Percentiles rank a stretch among this genome's conserved stretches.
phyloP scores from a whole-genome alignment of 2,113 vertebrate genomes.

The Nyctereutes procyonoides region DNA sequence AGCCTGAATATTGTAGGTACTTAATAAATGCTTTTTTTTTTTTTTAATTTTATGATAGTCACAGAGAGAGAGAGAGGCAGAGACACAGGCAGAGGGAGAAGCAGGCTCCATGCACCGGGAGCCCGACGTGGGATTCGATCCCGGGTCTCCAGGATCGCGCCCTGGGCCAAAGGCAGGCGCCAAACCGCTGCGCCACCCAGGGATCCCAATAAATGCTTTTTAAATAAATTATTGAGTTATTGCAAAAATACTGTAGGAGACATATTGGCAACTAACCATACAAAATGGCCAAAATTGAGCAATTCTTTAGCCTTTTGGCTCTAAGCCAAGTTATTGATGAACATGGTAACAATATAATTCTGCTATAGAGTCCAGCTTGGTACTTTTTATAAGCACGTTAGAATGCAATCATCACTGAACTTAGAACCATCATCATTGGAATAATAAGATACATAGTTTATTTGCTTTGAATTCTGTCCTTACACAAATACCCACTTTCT shows the following conservation, averaged over 20 bases:
- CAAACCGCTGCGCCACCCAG: too few species aligned
- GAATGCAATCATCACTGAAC: not conserved
- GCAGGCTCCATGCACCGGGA: too few species aligned
- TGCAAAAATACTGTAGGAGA: constrained; percentile 16
- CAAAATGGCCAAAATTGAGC: not conserved
- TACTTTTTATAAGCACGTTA: constrained; percentile 25
- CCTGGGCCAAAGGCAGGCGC: too few species aligned
- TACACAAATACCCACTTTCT: not conserved
- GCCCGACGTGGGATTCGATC: too few species aligned
- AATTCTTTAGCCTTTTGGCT: constrained; percentile 40
- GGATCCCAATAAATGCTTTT: not conserved
- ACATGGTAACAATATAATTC: not conserved
- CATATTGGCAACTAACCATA: constrained; percentile 27
- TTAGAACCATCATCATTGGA: not conserved
- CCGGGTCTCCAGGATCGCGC: too few species aligned
- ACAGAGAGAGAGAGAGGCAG: too few species aligned
- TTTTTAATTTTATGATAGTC: too few species aligned
- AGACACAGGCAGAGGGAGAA: too few species aligned
- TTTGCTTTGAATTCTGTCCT: constrained; percentile 55
- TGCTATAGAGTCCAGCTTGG: not conserved
- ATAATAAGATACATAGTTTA: constrained; percentile 19
- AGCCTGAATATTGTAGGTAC: not conserved
- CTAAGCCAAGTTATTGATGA: constrained; percentile 38
- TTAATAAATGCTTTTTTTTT: constrained; percentile 20
- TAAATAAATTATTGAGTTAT: constrained; percentile 28